These are phyloP conservation scores for Chymomyza procnemis DNA, from an alignment of 2,888 invertebrate genomes.

Conservation along the genomic window DNA sequence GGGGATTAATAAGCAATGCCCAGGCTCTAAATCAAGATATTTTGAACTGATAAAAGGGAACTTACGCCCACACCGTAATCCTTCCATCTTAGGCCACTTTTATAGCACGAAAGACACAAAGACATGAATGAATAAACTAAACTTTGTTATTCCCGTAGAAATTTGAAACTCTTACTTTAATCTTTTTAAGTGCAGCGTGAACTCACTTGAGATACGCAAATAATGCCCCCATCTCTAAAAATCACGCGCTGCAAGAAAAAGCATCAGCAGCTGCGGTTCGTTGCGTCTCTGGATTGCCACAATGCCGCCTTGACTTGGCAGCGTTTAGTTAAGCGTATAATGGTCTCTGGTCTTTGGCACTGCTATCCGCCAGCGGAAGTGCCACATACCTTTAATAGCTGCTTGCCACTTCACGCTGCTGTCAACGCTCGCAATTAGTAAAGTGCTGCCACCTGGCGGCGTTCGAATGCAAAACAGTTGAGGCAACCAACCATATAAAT, in stretches of 20 bases:
- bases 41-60: too few species aligned
- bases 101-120: too few species aligned
- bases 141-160: too few species aligned
- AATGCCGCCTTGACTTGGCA: slow-evolving; percentile 4
- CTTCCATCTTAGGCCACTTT: too few species aligned
- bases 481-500: slow-evolving; percentile 3
- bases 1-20: too few species aligned
- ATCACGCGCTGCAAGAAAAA: not conserved
- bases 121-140: too few species aligned
- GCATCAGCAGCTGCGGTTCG: slow-evolving; percentile 37
- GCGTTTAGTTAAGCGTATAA: slow-evolving; percentile 70
- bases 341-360: slow-evolving; percentile 26
- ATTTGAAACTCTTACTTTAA: too few species aligned
- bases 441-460: slow-evolving; percentile 33
- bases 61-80: too few species aligned
- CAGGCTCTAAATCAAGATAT: too few species aligned
- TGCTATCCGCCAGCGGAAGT: not conserved
- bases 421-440: slow-evolving; percentile 29
- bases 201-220: too few species aligned
- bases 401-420: slow-evolving; percentile 15
- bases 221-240: not conserved
- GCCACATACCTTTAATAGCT: not conserved
- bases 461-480: not conserved
- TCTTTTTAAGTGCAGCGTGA: too few species aligned
- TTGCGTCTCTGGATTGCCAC: not conserved